Conservation (phyloP, 1,140 invertebrate genomes). For the Euglossa dilemma region DNA sequence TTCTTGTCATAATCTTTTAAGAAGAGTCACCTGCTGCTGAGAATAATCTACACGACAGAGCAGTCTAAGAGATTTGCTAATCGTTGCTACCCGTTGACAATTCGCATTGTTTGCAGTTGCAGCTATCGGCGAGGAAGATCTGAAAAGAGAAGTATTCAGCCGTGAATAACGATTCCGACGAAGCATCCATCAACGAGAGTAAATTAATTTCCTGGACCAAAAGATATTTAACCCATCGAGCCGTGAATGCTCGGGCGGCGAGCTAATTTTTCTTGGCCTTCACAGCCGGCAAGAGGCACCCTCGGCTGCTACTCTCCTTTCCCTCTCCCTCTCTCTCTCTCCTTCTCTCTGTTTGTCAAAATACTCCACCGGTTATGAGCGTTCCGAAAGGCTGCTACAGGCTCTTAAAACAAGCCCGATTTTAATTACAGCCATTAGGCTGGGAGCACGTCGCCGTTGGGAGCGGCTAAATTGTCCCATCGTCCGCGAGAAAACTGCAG, state of each 20-base stretch:
- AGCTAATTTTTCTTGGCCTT: not conserved
- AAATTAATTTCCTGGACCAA: not conserved
- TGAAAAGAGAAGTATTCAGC: too few relatives aligned
- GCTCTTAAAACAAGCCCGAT: constrained; percentile 5
- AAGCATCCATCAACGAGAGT: not conserved
- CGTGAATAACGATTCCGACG: not conserved
- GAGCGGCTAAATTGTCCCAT: not conserved
- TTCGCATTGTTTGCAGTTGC: not conserved
- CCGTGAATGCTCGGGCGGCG: too few relatives aligned
- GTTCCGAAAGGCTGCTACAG: not conserved
- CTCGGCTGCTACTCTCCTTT: not conserved
- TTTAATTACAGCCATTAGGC: constrained; percentile 5
- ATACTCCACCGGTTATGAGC: not conserved
- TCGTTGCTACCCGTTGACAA: too few relatives aligned
- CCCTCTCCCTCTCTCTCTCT: too few relatives aligned
- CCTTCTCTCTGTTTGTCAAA: not conserved
- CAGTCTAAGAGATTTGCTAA: too few relatives aligned
- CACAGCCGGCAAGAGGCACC: not conserved
- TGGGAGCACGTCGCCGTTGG: not conserved
- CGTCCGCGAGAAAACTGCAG: not conserved
- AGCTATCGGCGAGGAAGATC: not conserved
- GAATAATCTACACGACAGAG: too few relatives aligned
- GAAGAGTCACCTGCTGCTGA: too few relatives aligned
- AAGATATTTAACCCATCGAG: not conserved
- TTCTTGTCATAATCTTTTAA: too few relatives aligned